phyloP scores from a whole-genome alignment of 2,888 invertebrate genomes.

The Matsumyia berberina region DNA sequence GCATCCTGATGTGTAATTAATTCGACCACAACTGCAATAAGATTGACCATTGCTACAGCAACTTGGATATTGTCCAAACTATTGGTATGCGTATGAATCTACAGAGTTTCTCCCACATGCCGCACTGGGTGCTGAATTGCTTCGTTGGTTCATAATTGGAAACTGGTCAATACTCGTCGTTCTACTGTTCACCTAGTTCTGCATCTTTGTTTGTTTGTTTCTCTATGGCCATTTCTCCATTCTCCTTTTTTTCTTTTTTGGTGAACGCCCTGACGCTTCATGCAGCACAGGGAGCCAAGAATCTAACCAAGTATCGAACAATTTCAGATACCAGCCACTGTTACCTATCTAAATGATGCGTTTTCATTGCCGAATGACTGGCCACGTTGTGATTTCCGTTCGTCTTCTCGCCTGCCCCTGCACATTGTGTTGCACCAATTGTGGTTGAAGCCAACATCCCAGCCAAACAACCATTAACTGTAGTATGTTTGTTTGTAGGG shows the following conservation, averaged over 20 bases:
- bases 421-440: conserved; percentile 62
- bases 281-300: no score
- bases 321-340: conserved; percentile 39
- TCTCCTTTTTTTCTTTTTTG: conserved; percentile 18
- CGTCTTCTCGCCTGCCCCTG: conserved; percentile 1
- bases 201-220: background rate
- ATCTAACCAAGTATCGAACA: conserved; percentile 52
- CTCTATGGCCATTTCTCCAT: background rate
- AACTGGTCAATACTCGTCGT: conserved; percentile 56
- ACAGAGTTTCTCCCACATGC: conserved; percentile 20
- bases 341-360: conserved; percentile 63
- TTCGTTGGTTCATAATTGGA: conserved; percentile 71
- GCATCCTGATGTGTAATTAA: conserved; percentile 67
- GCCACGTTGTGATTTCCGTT: conserved; percentile 5
- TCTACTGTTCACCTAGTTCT: background rate
- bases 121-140: conserved; percentile 31
- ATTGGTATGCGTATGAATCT: conserved; percentile 35
- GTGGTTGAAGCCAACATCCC: conserved; percentile 60
- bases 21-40: conserved; percentile 73
- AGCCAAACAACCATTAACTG: conserved; percentile 55
- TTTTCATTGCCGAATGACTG: conserved; percentile 61
- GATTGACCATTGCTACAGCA: conserved; percentile 72
- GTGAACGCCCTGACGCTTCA: conserved; percentile 1
- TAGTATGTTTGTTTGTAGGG: conserved; percentile 22
- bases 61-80: conserved; percentile 72